A percentile compares a stretch with the other conserved stretches of the same genome.
These are phyloP conservation scores for Eupithecia centaureata DNA, from an alignment of 2,888 invertebrate genomes.

Conservation along the genomic window DNA sequence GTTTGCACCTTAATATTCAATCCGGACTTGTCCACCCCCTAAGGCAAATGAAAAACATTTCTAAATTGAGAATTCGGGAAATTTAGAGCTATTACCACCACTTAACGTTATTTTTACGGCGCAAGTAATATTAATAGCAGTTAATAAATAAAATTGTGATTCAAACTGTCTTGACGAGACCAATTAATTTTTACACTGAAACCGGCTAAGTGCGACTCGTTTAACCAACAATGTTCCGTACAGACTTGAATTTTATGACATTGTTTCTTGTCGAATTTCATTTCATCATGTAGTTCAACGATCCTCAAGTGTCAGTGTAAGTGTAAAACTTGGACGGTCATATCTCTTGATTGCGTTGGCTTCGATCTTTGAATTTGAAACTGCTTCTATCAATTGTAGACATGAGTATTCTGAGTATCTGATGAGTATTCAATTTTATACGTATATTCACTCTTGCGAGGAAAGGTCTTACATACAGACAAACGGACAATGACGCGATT, in stretches of 20 bases:
- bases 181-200: background rate
- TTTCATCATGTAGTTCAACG: background rate
- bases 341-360: background rate
- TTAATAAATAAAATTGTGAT: slow-evolving; percentile 25
- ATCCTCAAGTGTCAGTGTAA: no score
- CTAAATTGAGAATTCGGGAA: slow-evolving; percentile 20
- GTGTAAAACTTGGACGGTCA: background rate
- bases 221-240: background rate
- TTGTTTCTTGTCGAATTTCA: background rate
- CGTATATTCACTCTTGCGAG: no score
- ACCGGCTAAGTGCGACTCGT: background rate
- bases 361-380: background rate
- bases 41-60: slow-evolving; percentile 16
- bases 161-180: slow-evolving; percentile 19
- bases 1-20: no score
- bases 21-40: background rate
- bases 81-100: slow-evolving; percentile 29
- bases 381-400: background rate
- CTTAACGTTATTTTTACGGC: slow-evolving; percentile 36
- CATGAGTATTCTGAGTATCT: background rate
- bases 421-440: no score
- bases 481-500: background rate
- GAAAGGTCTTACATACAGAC: background rate
- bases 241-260: background rate
- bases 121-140: slow-evolving; percentile 34